phyloP scores from a whole-genome alignment of 2,113 vertebrate genomes.

The Lophotis ruficrista region DNA sequence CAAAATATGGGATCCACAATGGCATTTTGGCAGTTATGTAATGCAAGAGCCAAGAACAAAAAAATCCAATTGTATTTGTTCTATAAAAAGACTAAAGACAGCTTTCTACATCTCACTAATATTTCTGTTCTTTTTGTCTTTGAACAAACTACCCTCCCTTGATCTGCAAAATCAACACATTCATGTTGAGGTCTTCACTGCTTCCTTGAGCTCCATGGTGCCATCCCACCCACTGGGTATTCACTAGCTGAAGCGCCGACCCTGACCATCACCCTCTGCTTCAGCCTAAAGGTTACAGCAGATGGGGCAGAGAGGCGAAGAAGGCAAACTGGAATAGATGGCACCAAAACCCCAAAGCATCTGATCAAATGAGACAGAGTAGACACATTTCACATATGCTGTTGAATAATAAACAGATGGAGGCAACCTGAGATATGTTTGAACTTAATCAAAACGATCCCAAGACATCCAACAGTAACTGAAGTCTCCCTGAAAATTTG shows the following conservation, averaged over 20 bases:
- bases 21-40: neutral
- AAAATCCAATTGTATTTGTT: neutral
- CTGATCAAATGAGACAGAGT: neutral
- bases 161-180: neutral
- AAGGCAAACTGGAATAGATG: neutral
- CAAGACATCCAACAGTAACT: neutral
- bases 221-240: neutral
- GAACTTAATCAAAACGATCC: constrained; percentile 6
- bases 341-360: neutral
- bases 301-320: neutral
- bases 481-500: neutral
- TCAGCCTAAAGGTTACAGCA: neutral
- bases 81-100: constrained; percentile 34
- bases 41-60: constrained; percentile 11
- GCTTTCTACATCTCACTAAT: constrained; percentile 25
- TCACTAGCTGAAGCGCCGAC: neutral
- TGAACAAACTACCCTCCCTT: neutral
- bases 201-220: neutral
- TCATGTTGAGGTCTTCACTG: neutral
- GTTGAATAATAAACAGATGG: constrained; percentile 26
- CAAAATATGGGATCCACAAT: constrained; percentile 34
- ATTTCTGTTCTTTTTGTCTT: neutral
- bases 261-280: neutral
- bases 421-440: neutral
- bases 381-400: constrained; percentile 13